Percentiles rank a stretch among this genome's conserved stretches.
These are phyloP conservation scores for Megalopta genalis DNA, from an alignment of 1,140 invertebrate genomes.

Conservation along the genomic window DNA sequence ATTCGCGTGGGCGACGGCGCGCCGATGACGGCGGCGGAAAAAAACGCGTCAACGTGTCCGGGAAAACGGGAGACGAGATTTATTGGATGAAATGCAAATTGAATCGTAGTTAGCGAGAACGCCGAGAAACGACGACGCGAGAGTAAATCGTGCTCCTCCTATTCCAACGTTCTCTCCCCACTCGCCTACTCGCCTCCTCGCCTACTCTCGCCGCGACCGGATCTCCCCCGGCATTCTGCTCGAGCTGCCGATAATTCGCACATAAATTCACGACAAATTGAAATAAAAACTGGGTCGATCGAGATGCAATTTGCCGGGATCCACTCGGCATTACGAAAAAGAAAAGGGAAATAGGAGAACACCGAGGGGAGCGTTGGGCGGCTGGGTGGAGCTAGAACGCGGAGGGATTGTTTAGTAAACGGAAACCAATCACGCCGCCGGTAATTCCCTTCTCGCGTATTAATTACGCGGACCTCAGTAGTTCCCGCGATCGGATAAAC, in stretches of 20 bases:
- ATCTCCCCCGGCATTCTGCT: not conserved
- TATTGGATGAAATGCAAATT: slow-evolving; percentile 67
- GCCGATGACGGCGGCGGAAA: too few relatives aligned
- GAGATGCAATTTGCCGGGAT: slow-evolving; percentile 55
- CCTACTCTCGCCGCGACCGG: too few relatives aligned
- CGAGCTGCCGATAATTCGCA: slow-evolving; percentile 55
- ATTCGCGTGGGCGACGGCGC: slow-evolving; percentile 7
- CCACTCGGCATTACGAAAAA: slow-evolving; percentile 16
- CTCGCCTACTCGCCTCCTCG: too few relatives aligned
- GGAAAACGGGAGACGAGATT: slow-evolving; percentile 41
- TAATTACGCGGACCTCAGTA: slow-evolving; percentile 25
- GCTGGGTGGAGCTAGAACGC: not conserved
- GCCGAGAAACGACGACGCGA: slow-evolving; percentile 48
- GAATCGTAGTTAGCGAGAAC: slow-evolving; percentile 62
- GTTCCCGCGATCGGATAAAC: slow-evolving; percentile 29
- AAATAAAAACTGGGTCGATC: slow-evolving; percentile 66
- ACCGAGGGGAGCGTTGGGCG: not conserved
- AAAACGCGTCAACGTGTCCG: slow-evolving; percentile 32
- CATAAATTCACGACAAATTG: slow-evolving; percentile 67
- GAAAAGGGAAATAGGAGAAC: not conserved
- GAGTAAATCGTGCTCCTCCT: slow-evolving; percentile 50
- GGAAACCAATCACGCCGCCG: slow-evolving; percentile 41
- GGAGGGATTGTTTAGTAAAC: slow-evolving; percentile 44
- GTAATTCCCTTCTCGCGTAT: slow-evolving; percentile 28
- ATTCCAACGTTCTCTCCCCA: not conserved